Conservation (phyloP, 1,140 invertebrate species). For the Procambarus clarkii region DNA sequence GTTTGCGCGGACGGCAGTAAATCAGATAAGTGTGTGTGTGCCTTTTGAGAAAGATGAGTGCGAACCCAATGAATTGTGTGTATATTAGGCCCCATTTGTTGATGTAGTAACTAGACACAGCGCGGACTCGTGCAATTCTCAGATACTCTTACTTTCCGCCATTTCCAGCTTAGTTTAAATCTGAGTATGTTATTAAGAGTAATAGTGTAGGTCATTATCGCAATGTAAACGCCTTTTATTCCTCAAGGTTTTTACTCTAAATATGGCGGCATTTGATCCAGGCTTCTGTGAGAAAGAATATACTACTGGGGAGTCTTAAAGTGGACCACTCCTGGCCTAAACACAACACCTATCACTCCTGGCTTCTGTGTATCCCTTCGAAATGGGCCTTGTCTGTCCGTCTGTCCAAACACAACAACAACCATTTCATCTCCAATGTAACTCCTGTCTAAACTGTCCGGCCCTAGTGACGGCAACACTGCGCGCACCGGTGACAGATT, state of each 20-base stretch:
- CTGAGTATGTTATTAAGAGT: not conserved
- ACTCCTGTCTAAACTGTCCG: constrained; percentile 40
- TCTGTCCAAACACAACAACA: constrained; percentile 43
- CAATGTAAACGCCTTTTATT: not conserved
- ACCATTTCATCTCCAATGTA: constrained; percentile 54
- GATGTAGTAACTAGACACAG: constrained; percentile 30
- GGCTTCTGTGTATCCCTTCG: constrained; percentile 18
- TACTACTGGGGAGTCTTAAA: no score
- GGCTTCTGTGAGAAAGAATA: no score
- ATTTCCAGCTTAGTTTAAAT: constrained; percentile 1
- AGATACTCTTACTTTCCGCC: not conserved
- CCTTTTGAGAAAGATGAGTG: constrained; percentile 20
- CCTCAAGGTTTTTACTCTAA: not conserved
- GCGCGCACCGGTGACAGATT: constrained; percentile 58
- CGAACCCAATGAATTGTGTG: constrained; percentile 19
- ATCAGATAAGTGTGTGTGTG: constrained; percentile 34
- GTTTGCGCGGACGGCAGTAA: constrained; percentile 23
- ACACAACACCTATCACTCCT: constrained; percentile 26
- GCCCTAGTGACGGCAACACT: constrained; percentile 43
- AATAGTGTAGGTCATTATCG: not conserved
- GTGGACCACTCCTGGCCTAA: not conserved
- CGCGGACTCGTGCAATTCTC: not conserved
- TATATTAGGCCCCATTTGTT: constrained; percentile 36
- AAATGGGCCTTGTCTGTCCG: constrained; percentile 44
- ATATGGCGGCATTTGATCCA: not conserved